Percentiles rank a stretch among this genome's conserved stretches.
phyloP scores from a whole-genome alignment of 1,140 invertebrate genomes.

The Eriocheir sinensis region DNA sequence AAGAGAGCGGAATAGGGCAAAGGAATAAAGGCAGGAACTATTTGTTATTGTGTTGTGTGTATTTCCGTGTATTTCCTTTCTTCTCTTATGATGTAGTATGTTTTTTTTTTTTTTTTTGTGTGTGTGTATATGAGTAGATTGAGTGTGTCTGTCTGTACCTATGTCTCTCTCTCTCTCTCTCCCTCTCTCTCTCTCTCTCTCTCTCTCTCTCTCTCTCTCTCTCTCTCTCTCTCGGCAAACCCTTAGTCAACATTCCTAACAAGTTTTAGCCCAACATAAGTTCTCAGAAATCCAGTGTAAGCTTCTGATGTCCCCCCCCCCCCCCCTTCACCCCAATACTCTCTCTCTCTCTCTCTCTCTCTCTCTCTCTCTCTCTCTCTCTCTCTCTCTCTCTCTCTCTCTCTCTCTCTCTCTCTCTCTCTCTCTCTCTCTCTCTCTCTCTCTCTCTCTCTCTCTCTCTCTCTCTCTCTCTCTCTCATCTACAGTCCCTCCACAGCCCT shows the following conservation, averaged over 20 bases:
- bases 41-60: too few species aligned
- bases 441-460: background rate
- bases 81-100: background rate
- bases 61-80: background rate
- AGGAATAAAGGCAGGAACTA: too few species aligned
- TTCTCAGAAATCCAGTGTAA: background rate
- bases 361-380: conserved; percentile 22
- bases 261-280: conserved; percentile 7
- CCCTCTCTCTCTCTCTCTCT: conserved; percentile 38
- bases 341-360: conserved; percentile 22
- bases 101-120: background rate
- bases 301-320: background rate
- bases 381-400: conserved; percentile 15
- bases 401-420: conserved; percentile 5
- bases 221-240: conserved; percentile 4
- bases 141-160: background rate
- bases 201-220: conserved; percentile 1
- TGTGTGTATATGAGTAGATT: too few species aligned
- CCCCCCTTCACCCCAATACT: background rate
- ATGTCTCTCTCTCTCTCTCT: conserved; percentile 18
- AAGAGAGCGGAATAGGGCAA: background rate
- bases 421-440: background rate
- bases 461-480: background rate
- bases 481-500: background rate
- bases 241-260: conserved; percentile 13